Evolutionary conservation across 2,888 invertebrate genomes (phyloP).

Genomic region (Lasioglossum lativentre): DNA sequence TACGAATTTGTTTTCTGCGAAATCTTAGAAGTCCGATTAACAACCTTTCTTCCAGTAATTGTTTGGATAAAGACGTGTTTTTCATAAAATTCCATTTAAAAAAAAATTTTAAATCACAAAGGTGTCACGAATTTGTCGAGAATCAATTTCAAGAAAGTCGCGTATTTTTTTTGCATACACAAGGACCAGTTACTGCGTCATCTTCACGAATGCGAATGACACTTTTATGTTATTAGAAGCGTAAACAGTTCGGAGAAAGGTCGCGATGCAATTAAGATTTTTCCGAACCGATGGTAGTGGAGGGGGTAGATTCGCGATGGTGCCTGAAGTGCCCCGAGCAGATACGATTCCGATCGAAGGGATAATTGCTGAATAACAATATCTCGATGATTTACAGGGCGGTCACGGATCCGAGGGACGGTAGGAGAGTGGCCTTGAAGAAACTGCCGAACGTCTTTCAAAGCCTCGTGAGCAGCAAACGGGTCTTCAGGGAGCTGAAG

Average conservation of each 20-base stretch:
- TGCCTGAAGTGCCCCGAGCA: not conserved
- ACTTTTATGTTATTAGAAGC: not conserved
- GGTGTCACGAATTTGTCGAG: no score
- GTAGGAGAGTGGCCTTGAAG: constrained; percentile 98
- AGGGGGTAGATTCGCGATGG: not conserved
- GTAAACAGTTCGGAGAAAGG: not conserved
- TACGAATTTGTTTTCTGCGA: no score
- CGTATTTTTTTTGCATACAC: no score
- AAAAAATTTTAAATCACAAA: no score
- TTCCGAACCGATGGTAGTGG: not conserved
- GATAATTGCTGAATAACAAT: constrained; percentile 35
- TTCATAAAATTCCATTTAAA: no score
- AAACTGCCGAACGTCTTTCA: constrained; percentile 99
- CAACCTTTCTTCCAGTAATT: no score
- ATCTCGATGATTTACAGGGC: constrained; percentile 91
- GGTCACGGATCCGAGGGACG: constrained; percentile 99
- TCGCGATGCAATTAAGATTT: constrained; percentile 9
- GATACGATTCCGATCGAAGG: not conserved
- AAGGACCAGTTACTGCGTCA: no score
- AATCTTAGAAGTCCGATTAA: no score
- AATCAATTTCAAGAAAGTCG: no score
- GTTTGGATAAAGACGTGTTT: no score
- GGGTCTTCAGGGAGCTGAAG: constrained; percentile 99
- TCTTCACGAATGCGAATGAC: not conserved
- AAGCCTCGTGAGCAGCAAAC: constrained; percentile 98